These are phyloP conservation scores for Patella pellucida DNA, from an alignment of 2,888 invertebrate species.

Conservation along the genomic window DNA sequence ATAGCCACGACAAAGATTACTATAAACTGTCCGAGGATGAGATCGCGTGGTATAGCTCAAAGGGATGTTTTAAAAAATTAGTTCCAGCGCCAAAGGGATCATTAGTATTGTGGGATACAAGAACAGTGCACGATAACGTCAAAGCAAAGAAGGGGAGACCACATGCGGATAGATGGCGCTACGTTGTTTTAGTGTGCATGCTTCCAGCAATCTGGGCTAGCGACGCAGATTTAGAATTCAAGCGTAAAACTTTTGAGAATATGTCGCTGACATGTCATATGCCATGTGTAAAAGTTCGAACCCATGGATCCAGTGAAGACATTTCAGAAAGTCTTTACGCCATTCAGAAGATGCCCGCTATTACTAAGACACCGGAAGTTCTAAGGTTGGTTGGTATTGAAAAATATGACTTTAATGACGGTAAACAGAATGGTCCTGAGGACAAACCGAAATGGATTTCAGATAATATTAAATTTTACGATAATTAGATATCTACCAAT, in stretches of 20 bases:
- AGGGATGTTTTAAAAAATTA: neutral
- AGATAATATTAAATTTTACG: neutral
- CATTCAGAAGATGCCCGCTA: neutral
- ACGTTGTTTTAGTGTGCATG: neutral
- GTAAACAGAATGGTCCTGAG: neutral
- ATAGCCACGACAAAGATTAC: neutral
- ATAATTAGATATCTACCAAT: no score
- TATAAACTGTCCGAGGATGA: neutral
- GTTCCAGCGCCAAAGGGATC: constrained; percentile 4
- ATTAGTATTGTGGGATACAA: neutral
- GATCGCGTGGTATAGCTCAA: neutral
- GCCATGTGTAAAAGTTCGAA: neutral
- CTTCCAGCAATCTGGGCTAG: neutral
- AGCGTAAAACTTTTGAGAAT: neutral
- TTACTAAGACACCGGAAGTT: neutral
- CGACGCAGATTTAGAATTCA: neutral
- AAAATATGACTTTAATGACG: constrained; percentile 6
- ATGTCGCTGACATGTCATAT: neutral
- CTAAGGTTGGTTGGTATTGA: neutral
- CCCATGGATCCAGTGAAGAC: neutral
- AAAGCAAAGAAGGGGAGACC: neutral
- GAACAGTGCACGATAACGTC: constrained; percentile 8
- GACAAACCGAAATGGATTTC: neutral
- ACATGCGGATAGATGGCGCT: neutral
- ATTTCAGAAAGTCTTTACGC: neutral